These are phyloP conservation scores for Aleiodes leptofemur DNA, from an alignment of 2,888 invertebrate genomes.

Conservation along the genomic window DNA sequence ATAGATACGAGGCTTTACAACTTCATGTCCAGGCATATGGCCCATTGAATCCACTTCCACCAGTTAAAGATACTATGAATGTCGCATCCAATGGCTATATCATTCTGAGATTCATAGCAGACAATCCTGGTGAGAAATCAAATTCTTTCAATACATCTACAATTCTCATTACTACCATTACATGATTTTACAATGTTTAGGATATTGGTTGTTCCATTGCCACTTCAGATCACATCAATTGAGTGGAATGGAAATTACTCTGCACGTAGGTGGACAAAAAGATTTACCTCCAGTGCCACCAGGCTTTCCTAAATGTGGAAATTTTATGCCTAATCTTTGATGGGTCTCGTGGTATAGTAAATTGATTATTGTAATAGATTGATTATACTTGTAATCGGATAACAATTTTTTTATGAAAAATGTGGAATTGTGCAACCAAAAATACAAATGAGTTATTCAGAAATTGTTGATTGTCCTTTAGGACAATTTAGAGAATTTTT, in stretches of 20 bases:
- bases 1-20: slow-evolving; percentile 79
- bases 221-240: slow-evolving; percentile 63
- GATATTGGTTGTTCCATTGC: slow-evolving; percentile 69
- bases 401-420: too few species aligned
- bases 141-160: neutral
- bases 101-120: slow-evolving; percentile 88
- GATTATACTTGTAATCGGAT: too few species aligned
- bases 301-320: slow-evolving; percentile 60
- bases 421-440: too few species aligned
- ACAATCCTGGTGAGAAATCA: slow-evolving; percentile 84
- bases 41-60: slow-evolving; percentile 81
- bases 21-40: slow-evolving; percentile 86
- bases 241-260: slow-evolving; percentile 64
- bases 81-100: slow-evolving; percentile 94
- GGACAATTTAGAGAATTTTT: too few species aligned
- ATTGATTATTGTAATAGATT: too few species aligned
- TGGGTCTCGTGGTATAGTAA: neutral
- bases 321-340: slow-evolving; percentile 47
- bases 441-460: too few species aligned
- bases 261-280: slow-evolving; percentile 57
- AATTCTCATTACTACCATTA: neutral
- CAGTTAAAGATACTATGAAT: slow-evolving; percentile 89
- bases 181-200: slow-evolving; percentile 50
- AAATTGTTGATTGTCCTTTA: too few species aligned
- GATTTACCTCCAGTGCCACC: slow-evolving; percentile 63